A percentile compares a stretch with the other conserved stretches of the same genome.
These are phyloP conservation scores for Zelostemma sp. DNA, from an alignment of 1,140 invertebrate genomes.

Conservation along the genomic window DNA sequence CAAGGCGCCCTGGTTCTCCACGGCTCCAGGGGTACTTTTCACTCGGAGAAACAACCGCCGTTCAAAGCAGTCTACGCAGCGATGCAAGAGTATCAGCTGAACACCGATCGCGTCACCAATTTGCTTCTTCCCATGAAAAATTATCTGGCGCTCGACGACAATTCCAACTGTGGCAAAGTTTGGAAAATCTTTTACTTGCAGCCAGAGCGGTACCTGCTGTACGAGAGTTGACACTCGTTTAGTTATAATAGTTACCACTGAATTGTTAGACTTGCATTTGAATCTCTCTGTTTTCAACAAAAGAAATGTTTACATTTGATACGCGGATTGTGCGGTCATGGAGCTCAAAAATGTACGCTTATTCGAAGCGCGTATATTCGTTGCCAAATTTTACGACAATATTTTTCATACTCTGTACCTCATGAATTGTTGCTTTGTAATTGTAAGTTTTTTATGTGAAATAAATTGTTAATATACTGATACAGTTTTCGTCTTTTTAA, in stretches of 20 bases:
- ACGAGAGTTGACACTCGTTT: not conserved
- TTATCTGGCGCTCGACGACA: slow-evolving; percentile 61
- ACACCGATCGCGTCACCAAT: slow-evolving; percentile 65
- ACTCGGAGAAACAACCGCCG: slow-evolving; percentile 87
- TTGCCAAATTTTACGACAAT: slow-evolving; percentile 5
- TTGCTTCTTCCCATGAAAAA: slow-evolving; percentile 68
- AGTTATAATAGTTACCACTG: not conserved
- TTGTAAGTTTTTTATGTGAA: slow-evolving; percentile 18
- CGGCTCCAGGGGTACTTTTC: slow-evolving; percentile 88
- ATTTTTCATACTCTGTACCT: slow-evolving; percentile 17
- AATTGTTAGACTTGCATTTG: no score
- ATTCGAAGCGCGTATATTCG: not conserved
- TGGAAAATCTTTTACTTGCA: slow-evolving; percentile 64
- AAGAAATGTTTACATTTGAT: no score
- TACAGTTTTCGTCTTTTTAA: not conserved
- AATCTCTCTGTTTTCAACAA: no score
- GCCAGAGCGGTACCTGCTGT: slow-evolving; percentile 57
- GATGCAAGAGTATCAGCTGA: slow-evolving; percentile 75
- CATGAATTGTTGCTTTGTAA: slow-evolving; percentile 18
- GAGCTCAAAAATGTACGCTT: no score
- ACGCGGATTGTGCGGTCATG: no score
- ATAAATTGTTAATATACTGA: slow-evolving; percentile 20
- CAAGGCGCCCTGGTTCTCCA: slow-evolving; percentile 89
- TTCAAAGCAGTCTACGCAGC: slow-evolving; percentile 83
- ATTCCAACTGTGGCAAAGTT: slow-evolving; percentile 71